Percentiles rank a stretch among this genome's conserved stretches.
These are phyloP conservation scores for Tetramorium parvispinum DNA, from an alignment of 1,140 invertebrate genomes.

Conservation along the genomic window DNA sequence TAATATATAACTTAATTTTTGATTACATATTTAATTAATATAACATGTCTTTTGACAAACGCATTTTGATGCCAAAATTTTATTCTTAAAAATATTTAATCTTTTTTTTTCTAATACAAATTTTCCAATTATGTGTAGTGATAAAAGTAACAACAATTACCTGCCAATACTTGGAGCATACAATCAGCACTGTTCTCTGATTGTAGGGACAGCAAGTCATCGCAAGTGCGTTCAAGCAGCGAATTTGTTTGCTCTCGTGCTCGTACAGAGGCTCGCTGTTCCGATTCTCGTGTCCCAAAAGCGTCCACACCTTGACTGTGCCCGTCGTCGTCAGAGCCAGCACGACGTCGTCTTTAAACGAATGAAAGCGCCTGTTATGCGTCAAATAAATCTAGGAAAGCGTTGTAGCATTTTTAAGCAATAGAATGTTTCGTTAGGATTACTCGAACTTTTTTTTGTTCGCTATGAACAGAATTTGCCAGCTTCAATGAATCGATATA, in stretches of 20 bases:
- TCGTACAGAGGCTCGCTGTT: slow-evolving; percentile 96
- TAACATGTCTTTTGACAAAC: slow-evolving; percentile 13
- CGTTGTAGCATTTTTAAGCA: slow-evolving; percentile 65
- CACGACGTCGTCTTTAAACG: slow-evolving; percentile 95
- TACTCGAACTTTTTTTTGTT: slow-evolving; percentile 9
- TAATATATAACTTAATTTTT: background rate
- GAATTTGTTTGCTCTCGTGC: slow-evolving; percentile 99
- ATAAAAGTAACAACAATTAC: slow-evolving; percentile 85
- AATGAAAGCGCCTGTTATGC: slow-evolving; percentile 72
- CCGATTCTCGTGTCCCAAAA: slow-evolving; percentile 95
- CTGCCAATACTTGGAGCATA: slow-evolving; percentile 99
- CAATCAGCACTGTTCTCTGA: slow-evolving; percentile 97
- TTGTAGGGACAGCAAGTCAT: slow-evolving; percentile 98
- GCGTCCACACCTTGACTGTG: slow-evolving; percentile 99
- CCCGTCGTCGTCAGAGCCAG: slow-evolving; percentile 98
- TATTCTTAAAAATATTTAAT: slow-evolving; percentile 8
- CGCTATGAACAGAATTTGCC: slow-evolving; percentile 10
- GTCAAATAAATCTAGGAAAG: slow-evolving; percentile 69
- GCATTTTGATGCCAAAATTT: background rate
- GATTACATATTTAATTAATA: background rate
- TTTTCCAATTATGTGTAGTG: background rate
- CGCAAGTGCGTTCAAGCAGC: slow-evolving; percentile 96
- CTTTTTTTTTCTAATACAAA: slow-evolving; percentile 26
- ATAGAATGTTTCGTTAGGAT: slow-evolving; percentile 53
- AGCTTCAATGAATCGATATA: slow-evolving; percentile 11